A percentile compares a stretch with the other conserved stretches of the same genome.
Evolutionary conservation across 2,797 vertebrate species (phyloP).

Genomic region (Loris lydekkerianus): DNA sequence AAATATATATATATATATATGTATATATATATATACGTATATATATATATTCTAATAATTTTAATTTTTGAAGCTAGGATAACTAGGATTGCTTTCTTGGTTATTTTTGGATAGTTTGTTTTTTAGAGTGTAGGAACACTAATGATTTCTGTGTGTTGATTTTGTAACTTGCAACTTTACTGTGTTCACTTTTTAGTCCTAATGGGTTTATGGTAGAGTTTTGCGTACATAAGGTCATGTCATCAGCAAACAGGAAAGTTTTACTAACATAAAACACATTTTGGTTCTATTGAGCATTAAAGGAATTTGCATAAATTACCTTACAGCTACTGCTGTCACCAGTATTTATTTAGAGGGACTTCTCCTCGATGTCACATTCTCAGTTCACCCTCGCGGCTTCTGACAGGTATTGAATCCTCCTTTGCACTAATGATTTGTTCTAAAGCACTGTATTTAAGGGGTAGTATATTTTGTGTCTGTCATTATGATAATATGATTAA

Average conservation of each 20-base stretch:
- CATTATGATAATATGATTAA: conserved; percentile 78
- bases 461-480: neutral
- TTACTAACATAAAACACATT: conserved; percentile 31
- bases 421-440: conserved; percentile 4
- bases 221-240: neutral
- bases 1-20: neutral
- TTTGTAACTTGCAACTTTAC: neutral
- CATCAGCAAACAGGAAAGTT: neutral
- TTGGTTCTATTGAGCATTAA: conserved; percentile 27
- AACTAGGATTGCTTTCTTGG: neutral
- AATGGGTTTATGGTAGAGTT: neutral
- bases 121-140: neutral
- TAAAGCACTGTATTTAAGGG: neutral
- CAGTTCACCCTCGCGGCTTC: neutral
- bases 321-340: conserved; percentile 3
- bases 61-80: neutral
- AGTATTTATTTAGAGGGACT: conserved; percentile 4
- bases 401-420: neutral
- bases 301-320: conserved; percentile 33
- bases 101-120: neutral
- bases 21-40: neutral
- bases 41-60: neutral
- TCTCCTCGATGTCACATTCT: neutral
- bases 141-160: neutral
- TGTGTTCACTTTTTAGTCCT: neutral